Conservation (phyloP, 2,888 invertebrate species). For the Vesta saturnalis region DNA sequence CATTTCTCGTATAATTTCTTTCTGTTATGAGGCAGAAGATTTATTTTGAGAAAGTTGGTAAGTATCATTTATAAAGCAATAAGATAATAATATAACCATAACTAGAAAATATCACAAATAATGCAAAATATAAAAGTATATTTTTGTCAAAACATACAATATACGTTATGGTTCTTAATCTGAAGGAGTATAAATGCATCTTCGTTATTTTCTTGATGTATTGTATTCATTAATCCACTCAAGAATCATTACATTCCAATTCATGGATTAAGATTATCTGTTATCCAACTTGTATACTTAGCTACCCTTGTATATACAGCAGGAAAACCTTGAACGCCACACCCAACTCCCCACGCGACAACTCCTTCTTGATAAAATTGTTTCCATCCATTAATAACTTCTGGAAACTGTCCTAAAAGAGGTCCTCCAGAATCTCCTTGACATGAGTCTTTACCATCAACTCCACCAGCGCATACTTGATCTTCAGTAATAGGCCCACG, state of each 20-base stretch:
- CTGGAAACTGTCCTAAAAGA: conserved; percentile 52
- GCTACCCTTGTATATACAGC: conserved; percentile 24
- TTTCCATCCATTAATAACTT: conserved; percentile 1
- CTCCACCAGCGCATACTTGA: conserved; percentile 57
- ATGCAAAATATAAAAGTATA: too few relatives aligned
- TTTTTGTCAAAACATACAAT: too few relatives aligned
- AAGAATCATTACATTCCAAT: background rate
- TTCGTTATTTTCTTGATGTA: too few relatives aligned
- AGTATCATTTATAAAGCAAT: too few relatives aligned
- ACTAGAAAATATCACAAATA: too few relatives aligned
- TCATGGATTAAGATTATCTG: conserved; percentile 8
- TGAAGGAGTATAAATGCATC: too few relatives aligned
- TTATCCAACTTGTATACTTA: conserved; percentile 23
- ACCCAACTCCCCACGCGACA: conserved; percentile 18
- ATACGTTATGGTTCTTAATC: too few relatives aligned
- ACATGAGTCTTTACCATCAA: conserved; percentile 71
- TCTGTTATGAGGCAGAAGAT: too few relatives aligned
- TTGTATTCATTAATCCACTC: too few relatives aligned
- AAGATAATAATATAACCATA: too few relatives aligned
- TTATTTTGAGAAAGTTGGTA: too few relatives aligned
- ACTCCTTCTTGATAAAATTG: conserved; percentile 20
- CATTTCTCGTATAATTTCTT: too few relatives aligned
- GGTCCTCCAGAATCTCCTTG: conserved; percentile 83
- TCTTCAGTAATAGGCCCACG: conserved; percentile 9
- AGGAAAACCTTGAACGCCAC: conserved; percentile 18